Evolutionary conservation across 1,140 invertebrate species (phyloP).

Genomic region (Limonius californicus): DNA sequence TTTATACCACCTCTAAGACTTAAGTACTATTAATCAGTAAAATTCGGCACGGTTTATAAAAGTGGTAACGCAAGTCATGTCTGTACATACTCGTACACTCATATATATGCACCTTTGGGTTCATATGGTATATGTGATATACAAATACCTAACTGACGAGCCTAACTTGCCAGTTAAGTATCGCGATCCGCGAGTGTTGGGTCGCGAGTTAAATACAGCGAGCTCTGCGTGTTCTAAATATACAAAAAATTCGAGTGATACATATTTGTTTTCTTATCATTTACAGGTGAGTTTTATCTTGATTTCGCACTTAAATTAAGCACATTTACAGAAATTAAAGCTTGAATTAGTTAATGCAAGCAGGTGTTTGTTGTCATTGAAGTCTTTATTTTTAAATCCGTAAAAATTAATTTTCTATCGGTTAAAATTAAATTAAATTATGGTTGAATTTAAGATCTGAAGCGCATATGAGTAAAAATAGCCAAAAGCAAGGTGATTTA

Average conservation of each 20-base stretch:
- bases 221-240: neutral
- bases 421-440: too few species aligned
- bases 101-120: neutral
- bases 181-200: neutral
- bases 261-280: neutral
- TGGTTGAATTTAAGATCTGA: too few species aligned
- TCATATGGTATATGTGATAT: neutral
- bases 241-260: neutral
- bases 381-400: neutral
- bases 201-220: neutral
- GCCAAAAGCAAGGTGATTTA: too few species aligned
- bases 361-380: neutral
- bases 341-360: neutral
- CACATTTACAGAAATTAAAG: too few species aligned
- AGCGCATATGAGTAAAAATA: too few species aligned
- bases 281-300: too few species aligned
- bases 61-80: constrained; percentile 1
- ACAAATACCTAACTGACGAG: neutral
- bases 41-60: neutral
- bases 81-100: neutral
- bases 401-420: too few species aligned
- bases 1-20: too few species aligned
- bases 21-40: neutral
- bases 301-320: too few species aligned
- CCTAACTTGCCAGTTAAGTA: neutral